Base-by-base conservation (phyloP, 2,888 invertebrate species). In the Chrysotoxum bicinctum region DNA sequence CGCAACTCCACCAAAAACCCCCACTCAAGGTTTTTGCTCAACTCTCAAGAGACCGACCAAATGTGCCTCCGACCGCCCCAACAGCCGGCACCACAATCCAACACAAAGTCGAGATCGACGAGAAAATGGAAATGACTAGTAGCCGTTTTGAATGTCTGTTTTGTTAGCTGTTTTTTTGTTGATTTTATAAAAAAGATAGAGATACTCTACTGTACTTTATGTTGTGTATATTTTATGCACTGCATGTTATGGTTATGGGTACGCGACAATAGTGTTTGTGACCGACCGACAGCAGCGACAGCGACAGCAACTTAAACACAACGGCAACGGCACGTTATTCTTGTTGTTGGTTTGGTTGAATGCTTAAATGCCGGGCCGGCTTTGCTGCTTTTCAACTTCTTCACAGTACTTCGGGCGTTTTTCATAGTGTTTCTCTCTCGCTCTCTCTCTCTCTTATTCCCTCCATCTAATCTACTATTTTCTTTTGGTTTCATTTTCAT, bases 121-220 rank as follows among this genome's bases (percentile, higher is more conserved):
- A n/a, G n/a, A n/a, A n/a, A n/a, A n/a, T n/a, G 14, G 48, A 66
- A 50, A 50, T 50, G 77, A 68, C 52, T 77, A 82, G 77, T 75
- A 70, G 81, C 76, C 40, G 64, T 66, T 79, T 56, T 73, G 7
- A 64, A 64, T 60, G 45, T 66, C 16, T 69, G 69, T 78, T 66
- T 80, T 74, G 64, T 78, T 79, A 78, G 60, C 52, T 74, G 78
- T 69, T 60, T 37, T 60, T 37, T 62, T 73, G 50, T 66, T 56
- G 79, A 83, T 78, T 74, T 50, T 77, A 62, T 60, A 43, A 56
- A 69, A 66, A 72, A 72, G 23, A 60, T 62, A 69, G 32, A n/a
- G 75, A 82, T 69, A 84, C 75, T 80, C 84, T 80, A 84, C 84
- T 84, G 80, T 84, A 84, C 80, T 80, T 84, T 52, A 70, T 52